phyloP scores from a whole-genome alignment of 2,113 vertebrate genomes.

The Bombycilla garrulus region DNA sequence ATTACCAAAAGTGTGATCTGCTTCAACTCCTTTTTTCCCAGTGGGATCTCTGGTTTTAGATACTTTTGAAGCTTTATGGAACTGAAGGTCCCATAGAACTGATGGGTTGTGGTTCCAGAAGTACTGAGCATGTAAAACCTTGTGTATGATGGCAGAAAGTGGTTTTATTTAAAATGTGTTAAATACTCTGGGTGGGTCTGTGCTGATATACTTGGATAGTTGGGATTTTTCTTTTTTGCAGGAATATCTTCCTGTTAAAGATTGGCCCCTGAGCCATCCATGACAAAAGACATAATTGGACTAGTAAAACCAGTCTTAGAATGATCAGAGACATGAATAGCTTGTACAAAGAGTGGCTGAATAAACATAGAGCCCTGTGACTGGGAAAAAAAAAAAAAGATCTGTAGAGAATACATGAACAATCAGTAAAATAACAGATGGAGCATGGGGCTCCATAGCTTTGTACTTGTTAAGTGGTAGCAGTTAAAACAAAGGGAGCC shows the following conservation, averaged over 20 bases:
- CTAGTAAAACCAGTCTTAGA: not conserved
- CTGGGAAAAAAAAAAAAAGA: not conserved
- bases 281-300: not conserved
- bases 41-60: not conserved
- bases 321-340: not conserved
- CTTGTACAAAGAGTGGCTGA: not conserved
- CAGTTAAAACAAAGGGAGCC: not conserved
- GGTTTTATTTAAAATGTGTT: not conserved
- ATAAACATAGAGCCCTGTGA: not conserved
- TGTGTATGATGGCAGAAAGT: not conserved
- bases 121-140: not conserved
- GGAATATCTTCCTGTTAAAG: not conserved
- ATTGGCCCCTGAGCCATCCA: not conserved
- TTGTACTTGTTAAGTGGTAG: not conserved
- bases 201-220: not conserved
- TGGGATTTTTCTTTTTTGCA: not conserved
- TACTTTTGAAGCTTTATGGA: not conserved
- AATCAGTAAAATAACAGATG: not conserved
- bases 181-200: not conserved
- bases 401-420: not conserved
- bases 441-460: not conserved
- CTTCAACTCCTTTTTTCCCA: not conserved
- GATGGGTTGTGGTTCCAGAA: not conserved
- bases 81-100: not conserved
- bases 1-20: not conserved